Conservation (phyloP, 2,797 vertebrate genomes). For the Liasis olivaceus region DNA sequence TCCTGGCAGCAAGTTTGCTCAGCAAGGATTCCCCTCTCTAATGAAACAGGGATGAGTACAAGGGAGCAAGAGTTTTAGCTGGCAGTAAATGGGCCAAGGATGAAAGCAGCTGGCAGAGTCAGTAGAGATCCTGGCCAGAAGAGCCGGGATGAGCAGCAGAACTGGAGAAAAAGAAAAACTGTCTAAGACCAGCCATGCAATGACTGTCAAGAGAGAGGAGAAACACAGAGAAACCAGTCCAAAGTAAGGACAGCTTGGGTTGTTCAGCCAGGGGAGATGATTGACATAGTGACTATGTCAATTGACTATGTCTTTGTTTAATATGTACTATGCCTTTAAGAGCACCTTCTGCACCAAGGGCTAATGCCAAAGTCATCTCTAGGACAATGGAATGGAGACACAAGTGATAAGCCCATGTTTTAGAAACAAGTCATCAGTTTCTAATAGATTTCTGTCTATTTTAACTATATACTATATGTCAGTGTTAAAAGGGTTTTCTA, state of each 20-base stretch:
- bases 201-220: neutral
- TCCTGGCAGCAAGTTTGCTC: neutral
- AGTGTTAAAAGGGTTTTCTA: neutral
- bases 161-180: neutral
- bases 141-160: neutral
- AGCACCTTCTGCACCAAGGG: too few species aligned
- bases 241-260: neutral
- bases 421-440: too few species aligned
- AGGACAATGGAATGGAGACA: too few species aligned
- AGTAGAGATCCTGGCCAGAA: neutral
- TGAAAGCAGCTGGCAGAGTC: neutral
- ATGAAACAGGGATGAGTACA: neutral
- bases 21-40: neutral
- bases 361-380: too few species aligned
- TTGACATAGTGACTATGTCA: too few species aligned
- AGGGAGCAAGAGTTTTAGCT: neutral
- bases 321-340: too few species aligned
- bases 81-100: neutral
- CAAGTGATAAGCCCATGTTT: too few species aligned
- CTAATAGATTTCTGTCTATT: too few species aligned
- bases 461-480: neutral
- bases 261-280: neutral
- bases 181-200: neutral
- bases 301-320: too few species aligned
- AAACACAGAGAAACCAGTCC: neutral